phyloP scores from a whole-genome alignment of 2,797 vertebrate genomes.

The Cercopithecus diana region DNA sequence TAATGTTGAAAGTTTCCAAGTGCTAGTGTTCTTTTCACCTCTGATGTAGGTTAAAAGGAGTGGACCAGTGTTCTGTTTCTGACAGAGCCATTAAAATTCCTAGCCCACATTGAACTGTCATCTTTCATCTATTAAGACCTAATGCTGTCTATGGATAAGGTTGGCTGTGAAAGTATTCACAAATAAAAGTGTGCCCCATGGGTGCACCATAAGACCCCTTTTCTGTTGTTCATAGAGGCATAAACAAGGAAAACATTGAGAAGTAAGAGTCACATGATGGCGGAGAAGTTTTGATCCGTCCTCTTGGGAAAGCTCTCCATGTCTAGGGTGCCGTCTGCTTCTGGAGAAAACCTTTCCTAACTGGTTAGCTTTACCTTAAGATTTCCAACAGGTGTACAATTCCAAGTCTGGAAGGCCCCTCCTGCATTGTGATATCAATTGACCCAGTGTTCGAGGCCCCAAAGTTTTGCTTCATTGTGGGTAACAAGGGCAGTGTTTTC shows the following conservation, averaged over 20 bases:
- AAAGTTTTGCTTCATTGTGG: not conserved
- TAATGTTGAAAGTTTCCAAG: not conserved
- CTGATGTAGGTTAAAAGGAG: not conserved
- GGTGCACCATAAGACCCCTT: not conserved
- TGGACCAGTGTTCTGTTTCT: not conserved
- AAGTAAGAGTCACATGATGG: not conserved
- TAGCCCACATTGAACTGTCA: not conserved
- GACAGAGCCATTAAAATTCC: not conserved
- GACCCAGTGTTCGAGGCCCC: not conserved
- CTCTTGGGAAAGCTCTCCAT: not conserved
- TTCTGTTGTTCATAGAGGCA: not conserved
- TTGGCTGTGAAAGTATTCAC: too few relatives aligned
- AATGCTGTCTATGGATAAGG: not conserved
- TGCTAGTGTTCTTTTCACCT: not conserved
- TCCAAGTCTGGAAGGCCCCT: not conserved
- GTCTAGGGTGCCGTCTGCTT: not conserved
- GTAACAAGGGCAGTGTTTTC: not conserved
- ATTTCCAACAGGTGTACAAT: not conserved
- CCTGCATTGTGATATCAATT: not conserved
- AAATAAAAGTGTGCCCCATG: not conserved
- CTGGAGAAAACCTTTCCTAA: not conserved
- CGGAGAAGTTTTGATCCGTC: not conserved
- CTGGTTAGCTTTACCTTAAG: not conserved
- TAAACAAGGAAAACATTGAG: not conserved
- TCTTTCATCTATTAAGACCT: not conserved